Conservation (phyloP, 2,888 invertebrate species). For the Stenolophus ochropezus region DNA sequence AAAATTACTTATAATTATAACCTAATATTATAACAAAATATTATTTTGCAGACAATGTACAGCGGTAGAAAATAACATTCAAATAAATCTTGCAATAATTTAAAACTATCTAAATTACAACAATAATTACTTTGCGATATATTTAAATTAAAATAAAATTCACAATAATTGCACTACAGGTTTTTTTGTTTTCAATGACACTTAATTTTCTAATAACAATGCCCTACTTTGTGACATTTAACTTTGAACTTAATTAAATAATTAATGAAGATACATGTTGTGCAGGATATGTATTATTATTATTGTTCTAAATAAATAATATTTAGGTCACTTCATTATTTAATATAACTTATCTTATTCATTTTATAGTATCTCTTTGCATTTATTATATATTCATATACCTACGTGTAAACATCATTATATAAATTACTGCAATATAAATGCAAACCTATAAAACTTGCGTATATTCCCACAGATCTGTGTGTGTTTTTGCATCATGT, state of each 20-base stretch:
- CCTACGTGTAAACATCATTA: neutral
- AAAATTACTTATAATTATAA: no score
- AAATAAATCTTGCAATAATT: no score
- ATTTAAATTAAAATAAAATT: neutral
- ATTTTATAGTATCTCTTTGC: neutral
- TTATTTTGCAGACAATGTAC: no score
- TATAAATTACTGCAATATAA: neutral
- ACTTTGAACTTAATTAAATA: conserved; percentile 28
- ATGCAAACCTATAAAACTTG: neutral
- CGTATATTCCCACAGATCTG: neutral
- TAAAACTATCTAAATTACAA: neutral
- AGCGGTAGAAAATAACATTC: no score
- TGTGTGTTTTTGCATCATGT: conserved; percentile 32
- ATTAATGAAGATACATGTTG: conserved; percentile 1
- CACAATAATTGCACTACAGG: neutral
- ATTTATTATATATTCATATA: neutral
- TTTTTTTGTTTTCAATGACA: neutral
- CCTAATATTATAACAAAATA: no score
- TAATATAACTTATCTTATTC: neutral
- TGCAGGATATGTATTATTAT: neutral
- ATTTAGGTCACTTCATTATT: neutral
- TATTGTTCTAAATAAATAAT: neutral
- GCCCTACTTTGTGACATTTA: conserved; percentile 13
- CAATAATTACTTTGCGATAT: neutral
- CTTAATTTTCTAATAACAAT: conserved; percentile 36